Evolutionary conservation across 1,140 invertebrate species (phyloP).

Genomic region (Drosophila chauvacae): DNA sequence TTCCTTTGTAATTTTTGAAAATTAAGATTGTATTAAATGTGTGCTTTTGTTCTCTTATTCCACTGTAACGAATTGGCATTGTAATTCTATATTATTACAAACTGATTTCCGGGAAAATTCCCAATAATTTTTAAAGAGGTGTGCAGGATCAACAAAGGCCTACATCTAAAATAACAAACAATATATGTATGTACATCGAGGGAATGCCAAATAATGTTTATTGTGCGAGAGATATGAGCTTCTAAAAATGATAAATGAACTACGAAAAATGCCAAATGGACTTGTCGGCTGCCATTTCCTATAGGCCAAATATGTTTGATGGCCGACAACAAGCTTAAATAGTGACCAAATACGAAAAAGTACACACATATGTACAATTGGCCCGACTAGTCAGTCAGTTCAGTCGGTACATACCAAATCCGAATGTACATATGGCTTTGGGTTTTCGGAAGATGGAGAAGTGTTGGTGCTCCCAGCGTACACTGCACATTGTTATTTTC

Average conservation of each 20-base stretch:
- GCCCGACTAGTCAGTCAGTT: conserved; percentile 1
- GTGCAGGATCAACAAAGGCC: conserved; percentile 1
- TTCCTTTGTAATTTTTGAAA: not conserved
- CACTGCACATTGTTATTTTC: conserved; percentile 25
- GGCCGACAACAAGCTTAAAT: conserved; percentile 2
- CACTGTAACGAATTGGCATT: not conserved
- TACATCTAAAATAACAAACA: not conserved
- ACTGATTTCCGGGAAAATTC: not conserved
- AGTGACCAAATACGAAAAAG: conserved; percentile 2
- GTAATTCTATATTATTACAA: not conserved
- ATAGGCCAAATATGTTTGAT: conserved; percentile 16
- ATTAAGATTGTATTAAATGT: not conserved
- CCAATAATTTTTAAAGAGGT: not conserved
- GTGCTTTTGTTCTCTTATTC: not conserved
- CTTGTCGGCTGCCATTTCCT: not conserved
- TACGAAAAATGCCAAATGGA: conserved; percentile 14
- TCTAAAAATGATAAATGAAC: conserved; percentile 16
- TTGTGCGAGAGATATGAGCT: conserved; percentile 8
- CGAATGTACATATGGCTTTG: conserved; percentile 6
- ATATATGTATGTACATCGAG: not conserved
- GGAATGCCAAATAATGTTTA: conserved; percentile 11
- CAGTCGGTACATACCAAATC: not conserved
- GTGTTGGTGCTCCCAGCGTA: conserved; percentile 5
- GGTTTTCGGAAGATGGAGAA: not conserved
- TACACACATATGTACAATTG: conserved; percentile 1